These are phyloP conservation scores for Crambe crambe DNA, from an alignment of 37 sponge, comb jelly and placozoan genomes.

Conservation along the genomic window DNA sequence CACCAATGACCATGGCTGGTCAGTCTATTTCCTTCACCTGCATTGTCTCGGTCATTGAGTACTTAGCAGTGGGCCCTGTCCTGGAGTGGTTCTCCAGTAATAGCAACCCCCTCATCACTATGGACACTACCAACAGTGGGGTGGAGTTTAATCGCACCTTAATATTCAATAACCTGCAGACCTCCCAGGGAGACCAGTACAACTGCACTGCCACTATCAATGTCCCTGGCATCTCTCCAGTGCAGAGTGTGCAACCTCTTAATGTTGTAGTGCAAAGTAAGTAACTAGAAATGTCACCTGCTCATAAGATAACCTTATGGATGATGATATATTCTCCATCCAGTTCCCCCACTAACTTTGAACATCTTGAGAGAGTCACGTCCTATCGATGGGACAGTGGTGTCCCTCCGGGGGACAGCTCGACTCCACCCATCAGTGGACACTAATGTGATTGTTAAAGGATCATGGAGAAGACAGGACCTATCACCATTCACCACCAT, in stretches of 20 bases:
- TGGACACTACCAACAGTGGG: neutral
- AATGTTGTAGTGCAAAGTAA: conserved; percentile 31
- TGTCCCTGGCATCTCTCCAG: neutral
- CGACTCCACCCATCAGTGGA: conserved; percentile 8
- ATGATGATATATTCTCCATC: neutral
- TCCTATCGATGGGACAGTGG: conserved; percentile 2
- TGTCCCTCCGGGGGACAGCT: conserved; percentile 2
- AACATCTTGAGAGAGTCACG: neutral
- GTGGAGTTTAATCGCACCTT: neutral
- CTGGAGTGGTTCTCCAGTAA: conserved; percentile 15
- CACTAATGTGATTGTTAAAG: conserved; percentile 13
- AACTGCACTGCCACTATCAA: conserved; percentile 20
- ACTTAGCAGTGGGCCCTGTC: conserved; percentile 1
- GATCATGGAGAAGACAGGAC: conserved; percentile 15
- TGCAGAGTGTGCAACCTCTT: neutral
- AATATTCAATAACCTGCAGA: conserved; percentile 13
- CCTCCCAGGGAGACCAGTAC: conserved; percentile 51
- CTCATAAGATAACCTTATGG: neutral
- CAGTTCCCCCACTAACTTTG: conserved; percentile 4
- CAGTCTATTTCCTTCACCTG: conserved; percentile 22
- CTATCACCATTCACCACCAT: neutral
- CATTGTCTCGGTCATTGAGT: neutral
- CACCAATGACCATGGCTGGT: conserved; percentile 23
- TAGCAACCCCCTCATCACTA: neutral
- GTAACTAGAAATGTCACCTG: neutral